Evolutionary conservation across 2,113 vertebrate genomes (phyloP).

Genomic region (Rafetus swinhoei): DNA sequence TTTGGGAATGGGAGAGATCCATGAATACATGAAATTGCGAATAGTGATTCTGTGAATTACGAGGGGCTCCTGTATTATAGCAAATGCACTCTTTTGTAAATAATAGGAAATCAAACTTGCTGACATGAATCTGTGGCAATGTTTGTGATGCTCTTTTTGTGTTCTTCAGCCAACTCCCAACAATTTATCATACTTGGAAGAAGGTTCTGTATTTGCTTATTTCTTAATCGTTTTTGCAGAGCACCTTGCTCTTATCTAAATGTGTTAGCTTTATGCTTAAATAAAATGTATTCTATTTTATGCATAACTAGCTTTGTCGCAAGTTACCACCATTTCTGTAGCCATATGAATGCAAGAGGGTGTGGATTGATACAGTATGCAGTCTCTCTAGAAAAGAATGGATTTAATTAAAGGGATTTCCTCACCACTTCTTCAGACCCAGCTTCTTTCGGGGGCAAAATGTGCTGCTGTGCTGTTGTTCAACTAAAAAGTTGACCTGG

Average conservation of each 20-base stretch:
- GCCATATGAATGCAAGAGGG: background rate
- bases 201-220: conserved; percentile 2
- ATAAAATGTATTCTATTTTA: fast-evolving
- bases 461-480: background rate
- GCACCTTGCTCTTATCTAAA: conserved; percentile 2
- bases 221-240: conserved; percentile 38
- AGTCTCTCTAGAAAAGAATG: background rate
- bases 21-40: too few species aligned
- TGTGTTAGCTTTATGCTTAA: background rate
- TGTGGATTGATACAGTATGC: fast-evolving
- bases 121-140: conserved; percentile 61
- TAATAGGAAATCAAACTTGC: conserved; percentile 66
- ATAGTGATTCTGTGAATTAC: too few species aligned
- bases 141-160: conserved; percentile 66
- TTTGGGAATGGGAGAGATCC: too few species aligned
- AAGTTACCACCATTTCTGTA: conserved; percentile 5
- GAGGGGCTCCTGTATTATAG: conserved; percentile 38
- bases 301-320: background rate
- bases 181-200: conserved; percentile 35
- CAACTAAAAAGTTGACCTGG: background rate
- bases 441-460: conserved; percentile 43
- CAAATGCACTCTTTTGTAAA: conserved; percentile 55
- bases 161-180: conserved; percentile 42
- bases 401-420: conserved; percentile 8
- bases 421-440: background rate